These are phyloP conservation scores for Hypsibius dujardini DNA, from an alignment of 1,140 invertebrate genomes.

Conservation along the genomic window DNA sequence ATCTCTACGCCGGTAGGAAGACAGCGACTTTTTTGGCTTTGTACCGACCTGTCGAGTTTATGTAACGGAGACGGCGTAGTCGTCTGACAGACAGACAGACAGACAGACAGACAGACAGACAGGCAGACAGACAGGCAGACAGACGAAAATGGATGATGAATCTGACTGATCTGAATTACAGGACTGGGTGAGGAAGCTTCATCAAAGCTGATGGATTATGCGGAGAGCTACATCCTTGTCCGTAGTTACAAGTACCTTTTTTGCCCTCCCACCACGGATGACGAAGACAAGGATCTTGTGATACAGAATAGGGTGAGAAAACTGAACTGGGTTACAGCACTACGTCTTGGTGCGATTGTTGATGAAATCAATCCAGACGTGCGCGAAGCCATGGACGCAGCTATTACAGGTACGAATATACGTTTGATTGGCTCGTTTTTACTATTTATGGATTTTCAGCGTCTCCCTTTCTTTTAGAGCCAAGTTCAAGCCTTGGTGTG, in stretches of 20 bases:
- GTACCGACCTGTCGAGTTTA: background rate
- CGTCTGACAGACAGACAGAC: no score
- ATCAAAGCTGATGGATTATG: conserved; percentile 54
- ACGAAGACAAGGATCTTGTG: conserved; percentile 79
- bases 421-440: background rate
- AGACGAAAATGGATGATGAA: no score
- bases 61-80: no score
- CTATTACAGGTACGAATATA: conserved; percentile 46
- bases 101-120: no score
- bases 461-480: no score
- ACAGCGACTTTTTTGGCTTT: no score
- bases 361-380: conserved; percentile 64
- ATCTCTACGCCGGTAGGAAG: background rate
- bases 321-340: conserved; percentile 81
- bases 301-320: conserved; percentile 77
- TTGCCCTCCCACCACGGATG: conserved; percentile 60
- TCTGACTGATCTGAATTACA: conserved; percentile 27
- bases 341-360: conserved; percentile 75
- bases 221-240: conserved; percentile 74
- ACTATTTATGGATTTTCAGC: no score
- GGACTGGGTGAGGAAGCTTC: conserved; percentile 49
- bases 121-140: no score
- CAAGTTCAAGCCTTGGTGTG: conserved; percentile 14
- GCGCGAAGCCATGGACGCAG: conserved; percentile 64
- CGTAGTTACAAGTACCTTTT: conserved; percentile 65